Evolutionary conservation across 2,797 vertebrate species (phyloP), one percentile per base, ranked within the genome.

Genomic region (Betta splendens): DNA sequence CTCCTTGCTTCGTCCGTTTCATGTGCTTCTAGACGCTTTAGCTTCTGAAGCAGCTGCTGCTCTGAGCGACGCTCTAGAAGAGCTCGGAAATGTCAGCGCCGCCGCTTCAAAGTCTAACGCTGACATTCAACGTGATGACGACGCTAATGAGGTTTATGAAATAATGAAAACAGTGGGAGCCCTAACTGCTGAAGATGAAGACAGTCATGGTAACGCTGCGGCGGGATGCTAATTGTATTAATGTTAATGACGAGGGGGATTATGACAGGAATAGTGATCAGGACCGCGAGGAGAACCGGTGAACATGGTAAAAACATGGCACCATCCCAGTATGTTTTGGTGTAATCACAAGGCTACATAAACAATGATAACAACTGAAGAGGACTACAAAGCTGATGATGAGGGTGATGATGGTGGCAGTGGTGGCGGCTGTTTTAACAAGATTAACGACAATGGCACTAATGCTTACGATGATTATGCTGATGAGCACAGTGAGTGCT

Each of bases 151-250:
- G 64, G 71, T 56, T 70, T 57, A 72, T 45, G 48, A 60, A 40
- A 37, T 79, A 59, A 83, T 79, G 76, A 72, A 69, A 75, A 31
- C 77, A 68, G 69, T 20, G 2, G 73, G 75, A 46, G 50, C 53
- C 47, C 39, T 55, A 49, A 59, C 48, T 16, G 47, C 32, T 55
- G 61, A 64, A 15, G 51, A 45, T 43, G 69, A 55, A 52, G 57
- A 66, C 40, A 53, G 57, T 64, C 17, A 2, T 23, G 53, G 46
- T 53, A 59, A 49, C 75, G 72, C 70, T 82, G 77, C 75, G 69
- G 74, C 75, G 54, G 72, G 55, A 66, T 69, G 69, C 25, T 85
- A 72, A 82, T 81, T 77, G 70, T 77, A 61, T 68, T 58, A 79
- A 80, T 64, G 43, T 12, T 67, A 45, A 82, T 68, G 35, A 53